phyloP scores from a whole-genome alignment of 1,140 invertebrate species.

The Temnothorax nylanderi region DNA sequence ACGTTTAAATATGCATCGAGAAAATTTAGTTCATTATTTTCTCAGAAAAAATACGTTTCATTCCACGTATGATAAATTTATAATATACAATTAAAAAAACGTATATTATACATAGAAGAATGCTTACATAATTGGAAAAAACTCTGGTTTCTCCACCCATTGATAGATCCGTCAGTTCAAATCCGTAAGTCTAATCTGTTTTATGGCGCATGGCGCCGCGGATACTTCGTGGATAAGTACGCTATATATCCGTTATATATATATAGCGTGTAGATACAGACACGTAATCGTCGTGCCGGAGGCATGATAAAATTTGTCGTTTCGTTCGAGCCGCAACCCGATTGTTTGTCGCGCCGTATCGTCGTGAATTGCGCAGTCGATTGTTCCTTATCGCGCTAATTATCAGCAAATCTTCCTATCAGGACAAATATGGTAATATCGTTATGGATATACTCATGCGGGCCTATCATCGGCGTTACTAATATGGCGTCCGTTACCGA shows the following conservation, averaged over 20 bases:
- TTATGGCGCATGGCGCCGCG: conserved; percentile 76
- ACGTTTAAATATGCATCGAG: neutral
- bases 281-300: conserved; percentile 46
- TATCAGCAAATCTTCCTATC: conserved; percentile 83
- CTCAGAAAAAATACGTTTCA: neutral
- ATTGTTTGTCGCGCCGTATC: conserved; percentile 72
- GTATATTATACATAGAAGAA: neutral
- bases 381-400: conserved; percentile 78
- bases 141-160: conserved; percentile 61
- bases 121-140: conserved; percentile 60
- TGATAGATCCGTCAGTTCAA: conserved; percentile 60
- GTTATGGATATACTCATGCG: conserved; percentile 66
- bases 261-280: conserved; percentile 41
- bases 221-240: conserved; percentile 55
- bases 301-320: conserved; percentile 72
- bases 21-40: conserved; percentile 5
- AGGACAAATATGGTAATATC: conserved; percentile 81
- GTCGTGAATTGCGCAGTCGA: conserved; percentile 73
- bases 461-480: conserved; percentile 72
- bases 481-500: conserved; percentile 76
- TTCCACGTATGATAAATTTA: neutral
- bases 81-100: neutral
- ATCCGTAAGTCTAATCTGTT: conserved; percentile 74
- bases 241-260: conserved; percentile 48
- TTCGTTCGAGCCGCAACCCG: conserved; percentile 60